These are phyloP conservation scores for Camponotus floridanus DNA, from an alignment of 1,140 invertebrate species.

Conservation along the genomic window DNA sequence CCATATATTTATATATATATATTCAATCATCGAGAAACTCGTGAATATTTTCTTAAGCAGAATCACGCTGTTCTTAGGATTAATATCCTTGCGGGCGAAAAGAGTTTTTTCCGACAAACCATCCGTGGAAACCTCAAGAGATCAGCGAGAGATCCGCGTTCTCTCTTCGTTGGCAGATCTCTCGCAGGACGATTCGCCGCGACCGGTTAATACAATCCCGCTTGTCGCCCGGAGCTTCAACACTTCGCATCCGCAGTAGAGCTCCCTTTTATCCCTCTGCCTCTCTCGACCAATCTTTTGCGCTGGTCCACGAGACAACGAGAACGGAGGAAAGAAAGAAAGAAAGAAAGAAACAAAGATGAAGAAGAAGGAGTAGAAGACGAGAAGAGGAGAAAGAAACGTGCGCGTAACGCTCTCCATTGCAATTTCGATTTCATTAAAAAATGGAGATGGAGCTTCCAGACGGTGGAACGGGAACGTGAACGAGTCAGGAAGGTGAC, in stretches of 20 bases:
- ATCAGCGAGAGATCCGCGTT: conserved; percentile 37
- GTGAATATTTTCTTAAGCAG: conserved; percentile 3
- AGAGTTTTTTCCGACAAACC: conserved; percentile 35
- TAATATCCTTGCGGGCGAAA: conserved; percentile 30
- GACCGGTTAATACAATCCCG: conserved; percentile 70
- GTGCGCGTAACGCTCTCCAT: conserved; percentile 44
- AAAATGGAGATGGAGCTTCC: conserved; percentile 77
- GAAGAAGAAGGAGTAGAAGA: conserved; percentile 15
- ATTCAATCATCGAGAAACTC: neutral
- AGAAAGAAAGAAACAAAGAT: neutral
- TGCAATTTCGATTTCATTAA: conserved; percentile 79
- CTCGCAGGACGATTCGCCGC: conserved; percentile 60
- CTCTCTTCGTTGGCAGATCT: conserved; percentile 47
- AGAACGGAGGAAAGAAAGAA: conserved; percentile 22
- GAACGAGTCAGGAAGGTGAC: conserved; percentile 45
- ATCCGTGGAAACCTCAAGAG: conserved; percentile 40
- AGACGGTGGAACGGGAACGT: conserved; percentile 69
- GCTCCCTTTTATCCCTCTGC: conserved; percentile 30
- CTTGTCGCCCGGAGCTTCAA: conserved; percentile 66
- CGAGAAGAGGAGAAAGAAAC: conserved; percentile 44
- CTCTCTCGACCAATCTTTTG: neutral
- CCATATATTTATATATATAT: neutral
- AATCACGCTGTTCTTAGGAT: neutral
- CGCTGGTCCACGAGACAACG: conserved; percentile 39
- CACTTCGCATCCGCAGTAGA: conserved; percentile 33